Conservation (phyloP, 2,797 vertebrate genomes). For the Alauda arvensis region DNA sequence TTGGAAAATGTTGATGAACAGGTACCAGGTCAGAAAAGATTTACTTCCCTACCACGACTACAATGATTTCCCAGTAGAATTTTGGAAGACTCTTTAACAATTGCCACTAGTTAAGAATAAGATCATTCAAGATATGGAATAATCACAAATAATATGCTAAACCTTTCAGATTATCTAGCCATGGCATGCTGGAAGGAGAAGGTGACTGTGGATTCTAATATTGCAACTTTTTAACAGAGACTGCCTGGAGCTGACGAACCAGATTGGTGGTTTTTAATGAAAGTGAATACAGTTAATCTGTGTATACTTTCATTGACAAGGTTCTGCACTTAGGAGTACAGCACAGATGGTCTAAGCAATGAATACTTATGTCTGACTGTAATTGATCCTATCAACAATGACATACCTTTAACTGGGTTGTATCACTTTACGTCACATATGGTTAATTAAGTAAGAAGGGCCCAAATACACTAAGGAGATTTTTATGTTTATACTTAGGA, state of each 20-base stretch:
- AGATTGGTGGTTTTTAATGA: conserved; percentile 46
- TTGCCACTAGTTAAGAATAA: background rate
- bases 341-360: conserved; percentile 60
- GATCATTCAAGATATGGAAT: background rate
- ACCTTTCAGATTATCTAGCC: background rate
- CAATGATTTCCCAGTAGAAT: background rate
- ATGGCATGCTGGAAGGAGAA: background rate
- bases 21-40: background rate
- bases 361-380: conserved; percentile 64
- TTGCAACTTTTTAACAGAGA: conserved; percentile 6
- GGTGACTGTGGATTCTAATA: background rate
- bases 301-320: conserved; percentile 49
- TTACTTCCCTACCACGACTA: background rate
- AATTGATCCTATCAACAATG: conserved; percentile 67
- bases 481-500: conserved; percentile 65
- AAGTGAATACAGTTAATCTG: conserved; percentile 46
- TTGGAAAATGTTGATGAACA: background rate
- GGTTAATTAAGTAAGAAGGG: conserved; percentile 61
- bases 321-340: conserved; percentile 53
- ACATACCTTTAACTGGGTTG: conserved; percentile 64
- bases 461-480: conserved; percentile 56
- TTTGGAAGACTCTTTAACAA: background rate
- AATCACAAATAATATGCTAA: background rate
- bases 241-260: conserved; percentile 13
- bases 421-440: conserved; percentile 64